Evolutionary conservation across 2,888 invertebrate genomes (phyloP).

Genomic region (Tridacna gigas): DNA sequence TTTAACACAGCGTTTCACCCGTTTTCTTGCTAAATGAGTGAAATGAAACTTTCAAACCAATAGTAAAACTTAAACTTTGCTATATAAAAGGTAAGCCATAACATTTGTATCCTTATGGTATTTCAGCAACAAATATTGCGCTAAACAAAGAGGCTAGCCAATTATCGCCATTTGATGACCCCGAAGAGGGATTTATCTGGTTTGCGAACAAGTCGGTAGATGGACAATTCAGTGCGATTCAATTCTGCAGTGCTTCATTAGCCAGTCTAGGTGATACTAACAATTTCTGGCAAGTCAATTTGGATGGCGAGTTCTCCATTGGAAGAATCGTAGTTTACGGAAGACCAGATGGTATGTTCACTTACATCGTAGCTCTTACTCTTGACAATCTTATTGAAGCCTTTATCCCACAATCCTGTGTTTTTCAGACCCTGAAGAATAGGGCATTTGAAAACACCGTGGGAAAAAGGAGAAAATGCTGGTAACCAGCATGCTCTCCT

Average conservation of each 20-base stretch:
- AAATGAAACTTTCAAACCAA: too few relatives aligned
- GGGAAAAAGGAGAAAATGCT: too few relatives aligned
- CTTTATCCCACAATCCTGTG: too few relatives aligned
- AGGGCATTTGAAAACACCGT: too few relatives aligned
- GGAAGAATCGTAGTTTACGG: slow-evolving; percentile 6
- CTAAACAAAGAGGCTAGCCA: neutral
- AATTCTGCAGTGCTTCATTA: slow-evolving; percentile 15
- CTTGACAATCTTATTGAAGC: too few relatives aligned
- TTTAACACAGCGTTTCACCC: too few relatives aligned
- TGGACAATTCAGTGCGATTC: neutral
- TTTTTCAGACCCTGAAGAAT: too few relatives aligned
- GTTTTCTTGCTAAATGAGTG: too few relatives aligned
- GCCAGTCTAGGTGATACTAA: neutral
- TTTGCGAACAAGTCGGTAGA: slow-evolving; percentile 2
- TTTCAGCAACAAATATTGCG: slow-evolving; percentile 10
- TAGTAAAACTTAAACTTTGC: too few relatives aligned
- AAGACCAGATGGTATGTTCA: neutral
- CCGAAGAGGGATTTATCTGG: neutral
- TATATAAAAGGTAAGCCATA: too few relatives aligned
- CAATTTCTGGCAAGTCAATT: slow-evolving; percentile 13
- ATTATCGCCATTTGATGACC: neutral
- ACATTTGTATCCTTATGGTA: neutral
- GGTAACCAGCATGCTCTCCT: too few relatives aligned
- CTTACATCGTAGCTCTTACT: too few relatives aligned
- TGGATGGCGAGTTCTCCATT: neutral